phyloP scores from a whole-genome alignment of 2,113 vertebrate genomes.

The Henicopernis longicauda region DNA sequence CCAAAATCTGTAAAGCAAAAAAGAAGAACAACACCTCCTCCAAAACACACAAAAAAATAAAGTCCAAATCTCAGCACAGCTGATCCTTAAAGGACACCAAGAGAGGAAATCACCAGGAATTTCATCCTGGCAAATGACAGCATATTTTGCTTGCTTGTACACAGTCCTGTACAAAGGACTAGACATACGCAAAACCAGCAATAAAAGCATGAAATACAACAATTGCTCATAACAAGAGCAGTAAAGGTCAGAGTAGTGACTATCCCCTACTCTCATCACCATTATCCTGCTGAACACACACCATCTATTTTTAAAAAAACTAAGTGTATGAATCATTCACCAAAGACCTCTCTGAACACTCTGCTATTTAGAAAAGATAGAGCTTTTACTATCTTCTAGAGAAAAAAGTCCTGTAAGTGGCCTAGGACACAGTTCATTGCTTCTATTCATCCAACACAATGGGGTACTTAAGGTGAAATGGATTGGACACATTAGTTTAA shows the following conservation, averaged over 20 bases:
- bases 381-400: not conserved
- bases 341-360: not conserved
- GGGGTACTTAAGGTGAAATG: not conserved
- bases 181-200: not conserved
- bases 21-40: not conserved
- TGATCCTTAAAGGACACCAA: not conserved
- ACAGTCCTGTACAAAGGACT: not conserved
- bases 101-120: not conserved
- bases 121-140: not conserved
- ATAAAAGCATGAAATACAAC: not conserved
- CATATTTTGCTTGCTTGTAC: not conserved
- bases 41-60: not conserved
- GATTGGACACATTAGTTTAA: not conserved
- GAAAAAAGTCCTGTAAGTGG: not conserved
- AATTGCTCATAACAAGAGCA: not conserved
- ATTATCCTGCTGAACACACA: not conserved
- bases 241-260: not conserved
- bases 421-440: not conserved
- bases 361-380: not conserved
- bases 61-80: not conserved
- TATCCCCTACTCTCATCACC: not conserved
- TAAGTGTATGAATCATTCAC: not conserved
- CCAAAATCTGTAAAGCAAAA: not conserved
- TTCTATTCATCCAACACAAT: not conserved
- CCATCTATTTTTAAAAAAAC: not conserved